Conservation (phyloP, 2,797 vertebrate genomes). For the Enteromius mattozi region DNA sequence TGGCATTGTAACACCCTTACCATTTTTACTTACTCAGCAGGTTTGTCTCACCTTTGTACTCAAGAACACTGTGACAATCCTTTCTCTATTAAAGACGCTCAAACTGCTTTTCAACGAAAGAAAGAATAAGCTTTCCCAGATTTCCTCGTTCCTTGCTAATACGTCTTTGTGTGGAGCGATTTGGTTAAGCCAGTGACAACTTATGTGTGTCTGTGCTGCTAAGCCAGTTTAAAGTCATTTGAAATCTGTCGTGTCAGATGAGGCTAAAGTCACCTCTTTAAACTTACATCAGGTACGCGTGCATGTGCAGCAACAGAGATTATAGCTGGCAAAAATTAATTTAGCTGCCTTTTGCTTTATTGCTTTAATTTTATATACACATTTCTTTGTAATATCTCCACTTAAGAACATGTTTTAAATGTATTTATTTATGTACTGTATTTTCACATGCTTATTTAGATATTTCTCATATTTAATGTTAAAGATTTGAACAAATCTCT, state of each 20-base stretch:
- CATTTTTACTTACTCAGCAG: slow-evolving; percentile 12
- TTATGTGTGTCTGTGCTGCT: slow-evolving; percentile 78
- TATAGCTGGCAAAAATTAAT: slow-evolving; percentile 56
- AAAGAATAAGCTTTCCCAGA: slow-evolving; percentile 59
- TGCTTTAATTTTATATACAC: slow-evolving; percentile 32
- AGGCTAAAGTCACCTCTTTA: slow-evolving; percentile 76
- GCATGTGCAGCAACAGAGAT: slow-evolving; percentile 61
- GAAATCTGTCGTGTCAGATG: slow-evolving; percentile 77
- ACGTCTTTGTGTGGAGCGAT: slow-evolving; percentile 73
- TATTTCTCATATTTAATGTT: background rate
- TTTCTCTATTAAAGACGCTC: slow-evolving; percentile 35
- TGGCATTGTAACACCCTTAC: slow-evolving; percentile 18
- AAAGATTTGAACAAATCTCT: background rate
- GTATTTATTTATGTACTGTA: background rate
- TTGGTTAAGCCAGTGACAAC: slow-evolving; percentile 78
- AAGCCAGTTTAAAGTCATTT: slow-evolving; percentile 80
- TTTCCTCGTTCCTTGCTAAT: slow-evolving; percentile 67
- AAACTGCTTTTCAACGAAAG: slow-evolving; percentile 30
- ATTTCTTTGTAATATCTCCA: slow-evolving; percentile 1
- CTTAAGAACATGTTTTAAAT: slow-evolving; percentile 2
- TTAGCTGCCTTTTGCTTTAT: slow-evolving; percentile 24
- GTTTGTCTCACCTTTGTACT: slow-evolving; percentile 34
- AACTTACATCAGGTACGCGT: slow-evolving; percentile 60
- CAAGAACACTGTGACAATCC: slow-evolving; percentile 18
- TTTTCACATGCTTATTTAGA: background rate